phyloP scores from a whole-genome alignment of 2,797 vertebrate species.

The Glossophaga mutica region DNA sequence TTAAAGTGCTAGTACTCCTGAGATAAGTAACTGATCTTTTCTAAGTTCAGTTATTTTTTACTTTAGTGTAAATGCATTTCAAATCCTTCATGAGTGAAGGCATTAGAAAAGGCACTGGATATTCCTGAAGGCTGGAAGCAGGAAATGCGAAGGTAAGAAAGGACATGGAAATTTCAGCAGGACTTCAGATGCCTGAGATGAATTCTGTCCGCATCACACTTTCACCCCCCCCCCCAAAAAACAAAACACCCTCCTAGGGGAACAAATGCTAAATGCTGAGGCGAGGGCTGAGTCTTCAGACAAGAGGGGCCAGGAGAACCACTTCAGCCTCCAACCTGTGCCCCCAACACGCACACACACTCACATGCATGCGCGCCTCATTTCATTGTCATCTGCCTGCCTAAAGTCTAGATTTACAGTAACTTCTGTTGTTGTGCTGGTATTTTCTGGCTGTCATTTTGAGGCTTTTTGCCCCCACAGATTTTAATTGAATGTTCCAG shows the following conservation, averaged over 20 bases:
- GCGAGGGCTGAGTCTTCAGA: background rate
- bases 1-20: slow-evolving; percentile 25
- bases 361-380: background rate
- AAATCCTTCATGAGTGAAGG: background rate
- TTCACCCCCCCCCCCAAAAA: too few relatives aligned
- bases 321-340: accelerated
- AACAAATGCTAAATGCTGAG: background rate
- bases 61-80: background rate
- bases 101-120: background rate
- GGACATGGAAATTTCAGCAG: background rate
- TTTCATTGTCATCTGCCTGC: background rate
- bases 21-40: background rate
- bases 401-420: background rate
- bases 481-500: slow-evolving; percentile 68
- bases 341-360: background rate
- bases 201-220: background rate
- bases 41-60: slow-evolving; percentile 34
- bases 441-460: slow-evolving; percentile 52
- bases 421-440: background rate
- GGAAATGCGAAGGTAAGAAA: background rate
- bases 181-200: background rate
- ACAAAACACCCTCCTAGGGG: background rate
- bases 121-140: background rate
- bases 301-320: background rate
- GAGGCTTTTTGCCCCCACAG: background rate